Evolutionary conservation across 1,140 invertebrate species (phyloP), one percentile per base, ranked within the genome.

Genomic region (Neodiprion pinetum): DNA sequence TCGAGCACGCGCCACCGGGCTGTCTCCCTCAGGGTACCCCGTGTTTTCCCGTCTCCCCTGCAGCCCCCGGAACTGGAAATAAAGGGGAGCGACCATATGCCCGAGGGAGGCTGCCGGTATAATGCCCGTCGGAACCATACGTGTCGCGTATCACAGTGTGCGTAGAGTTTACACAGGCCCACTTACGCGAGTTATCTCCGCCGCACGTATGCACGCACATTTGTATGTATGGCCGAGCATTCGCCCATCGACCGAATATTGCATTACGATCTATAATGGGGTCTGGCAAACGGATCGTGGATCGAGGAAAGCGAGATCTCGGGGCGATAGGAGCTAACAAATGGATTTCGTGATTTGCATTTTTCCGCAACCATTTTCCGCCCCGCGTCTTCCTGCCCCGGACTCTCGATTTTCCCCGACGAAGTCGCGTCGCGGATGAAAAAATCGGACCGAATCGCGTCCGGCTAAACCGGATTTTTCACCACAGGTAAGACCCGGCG

Each of bases 1-100:
- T 80, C 78, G 84, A 88, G 87, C 87, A 88, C 87, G 87, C 87
- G 87, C 86, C 87, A 83, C 74, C 72, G 79, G 78, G 78, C 77
- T 80, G 79, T 61, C 53, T 61, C 53, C 53, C 53, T 17, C 79
- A 72, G 71, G 67, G 14, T 21, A 12, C 17, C 67, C 21, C 7
- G 67, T 21, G 21, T 47, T 14, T 69, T 69, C 40, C 67, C 67
- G 67, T 69, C 40, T 69, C 67, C 23, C 67, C 67, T 21, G 11
- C 21, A 69, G 9, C 23, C 40, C 67, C 67, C 67, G 67, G 81
- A 81, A 83, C 76, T 83, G 80, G 82, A 83, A 79, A 61, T 61
- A 61, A 78, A 80, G 83, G 47, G 70, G 48, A 78, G 80, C 78
- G 80, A 80, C 78, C 80, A 86, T 86, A 86, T 86, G 84, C 83